These are phyloP conservation scores for Agapostemon virescens DNA, from an alignment of 2,888 invertebrate species.

Conservation along the genomic window DNA sequence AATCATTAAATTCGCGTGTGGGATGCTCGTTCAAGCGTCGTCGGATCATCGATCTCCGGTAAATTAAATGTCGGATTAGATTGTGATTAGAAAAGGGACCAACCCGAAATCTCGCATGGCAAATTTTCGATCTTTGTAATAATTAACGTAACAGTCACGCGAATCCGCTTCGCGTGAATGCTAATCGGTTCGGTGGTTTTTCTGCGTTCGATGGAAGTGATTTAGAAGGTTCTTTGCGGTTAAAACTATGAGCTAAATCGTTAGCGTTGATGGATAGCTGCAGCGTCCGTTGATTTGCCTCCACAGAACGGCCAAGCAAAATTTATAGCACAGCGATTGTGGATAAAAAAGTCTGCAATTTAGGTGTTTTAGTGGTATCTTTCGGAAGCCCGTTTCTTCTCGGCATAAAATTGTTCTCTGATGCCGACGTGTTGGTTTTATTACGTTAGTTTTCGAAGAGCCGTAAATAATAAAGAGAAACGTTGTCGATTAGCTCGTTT, in stretches of 20 bases:
- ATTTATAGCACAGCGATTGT: background rate
- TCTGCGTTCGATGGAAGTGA: background rate
- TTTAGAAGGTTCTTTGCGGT: background rate
- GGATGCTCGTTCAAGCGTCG: conserved; percentile 21
- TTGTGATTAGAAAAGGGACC: conserved; percentile 17
- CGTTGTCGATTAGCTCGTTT: too few species aligned
- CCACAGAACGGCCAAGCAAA: background rate
- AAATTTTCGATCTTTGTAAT: too few species aligned
- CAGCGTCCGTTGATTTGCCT: background rate
- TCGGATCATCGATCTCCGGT: conserved; percentile 5
- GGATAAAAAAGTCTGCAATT: background rate
- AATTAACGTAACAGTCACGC: background rate
- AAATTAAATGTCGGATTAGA: conserved; percentile 31
- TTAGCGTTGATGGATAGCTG: background rate
- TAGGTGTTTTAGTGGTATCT: background rate
- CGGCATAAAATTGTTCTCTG: background rate
- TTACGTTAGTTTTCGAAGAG: background rate
- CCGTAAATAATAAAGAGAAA: background rate
- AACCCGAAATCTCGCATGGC: background rate
- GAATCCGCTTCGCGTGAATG: background rate
- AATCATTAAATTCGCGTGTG: too few species aligned
- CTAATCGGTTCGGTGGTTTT: background rate
- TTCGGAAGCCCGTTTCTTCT: background rate
- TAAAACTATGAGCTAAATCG: background rate
- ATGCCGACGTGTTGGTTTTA: background rate